A percentile compares a stretch with the other conserved stretches of the same genome.
These are phyloP conservation scores for Limnephilus marmoratus DNA, from an alignment of 2,888 invertebrate species.

Conservation along the genomic window DNA sequence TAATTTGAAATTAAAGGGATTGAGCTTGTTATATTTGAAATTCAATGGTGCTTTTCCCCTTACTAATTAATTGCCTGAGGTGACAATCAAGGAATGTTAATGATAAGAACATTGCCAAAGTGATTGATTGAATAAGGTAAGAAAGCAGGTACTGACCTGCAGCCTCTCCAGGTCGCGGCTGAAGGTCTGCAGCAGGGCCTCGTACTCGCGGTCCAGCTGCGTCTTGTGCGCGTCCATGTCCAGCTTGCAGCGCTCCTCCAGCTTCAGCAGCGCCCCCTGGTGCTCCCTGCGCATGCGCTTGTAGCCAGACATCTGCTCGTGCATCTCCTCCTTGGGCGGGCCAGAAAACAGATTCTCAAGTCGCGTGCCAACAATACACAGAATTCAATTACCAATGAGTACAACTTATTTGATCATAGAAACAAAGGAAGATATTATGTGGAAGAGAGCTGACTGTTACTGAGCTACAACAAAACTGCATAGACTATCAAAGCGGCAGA, in stretches of 20 bases:
- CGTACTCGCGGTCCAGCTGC: constrained; percentile 97
- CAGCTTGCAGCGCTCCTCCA: constrained; percentile 96
- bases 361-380: neutral
- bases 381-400: neutral
- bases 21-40: neutral
- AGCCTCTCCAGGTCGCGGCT: constrained; percentile 94
- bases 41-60: neutral
- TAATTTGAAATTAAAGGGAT: too few species aligned
- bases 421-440: too few species aligned
- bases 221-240: constrained; percentile 98
- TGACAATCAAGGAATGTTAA: neutral
- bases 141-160: constrained; percentile 74
- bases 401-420: neutral
- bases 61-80: neutral
- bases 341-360: constrained; percentile 43
- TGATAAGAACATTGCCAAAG: too few species aligned
- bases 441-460: too few species aligned
- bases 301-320: constrained; percentile 99
- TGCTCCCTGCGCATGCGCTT: constrained; percentile 98
- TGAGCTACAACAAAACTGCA: too few species aligned
- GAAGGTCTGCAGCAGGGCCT: constrained; percentile 93
- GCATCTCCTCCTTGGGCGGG: constrained; percentile 90
- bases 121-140: neutral
- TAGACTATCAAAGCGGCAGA: too few species aligned
- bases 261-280: constrained; percentile 94